Base-by-base conservation (phyloP, 2,113 vertebrate species). In the Thamnaconus septentrionalis region DNA sequence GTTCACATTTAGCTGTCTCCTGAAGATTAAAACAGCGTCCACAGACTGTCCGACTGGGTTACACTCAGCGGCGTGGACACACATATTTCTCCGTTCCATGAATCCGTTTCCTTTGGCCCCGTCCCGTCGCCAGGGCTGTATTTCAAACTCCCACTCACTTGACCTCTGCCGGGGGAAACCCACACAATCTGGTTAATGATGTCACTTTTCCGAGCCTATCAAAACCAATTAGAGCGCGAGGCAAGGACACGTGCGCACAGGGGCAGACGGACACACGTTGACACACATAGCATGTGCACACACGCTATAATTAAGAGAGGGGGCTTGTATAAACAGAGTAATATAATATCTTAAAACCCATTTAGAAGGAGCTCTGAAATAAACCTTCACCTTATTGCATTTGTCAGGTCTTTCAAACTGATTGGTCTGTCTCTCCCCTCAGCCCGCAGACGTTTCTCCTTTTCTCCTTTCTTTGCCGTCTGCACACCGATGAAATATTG, bases 151-250 rank as follows among this genome's bases (percentile, higher is more conserved):
- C 78, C 87, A 71, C 72, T 79, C 56, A 51, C 81, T 83, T 80
- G 85, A 90, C 81, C 85, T 78, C 73, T 58, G 62, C 56, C 62
- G 62, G 66, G 72, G 83, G 89, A 31, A 31, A 87, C 71, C 77
- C 79, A 90, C 64, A 76, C 80, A 69, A 83, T 85, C 83, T 85
- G 76, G 76, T 84, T 31, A 74, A 86, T 90, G 86, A 89, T 88
- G 84, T 86, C 82, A 88, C 83, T 88, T 91, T 90, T 91, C 90
- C 81, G 75, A 88, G 71, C 64, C 88, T 67, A 87, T 91, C 84
- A 88, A 56, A 78, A 69, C 64, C 88, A 90, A 90, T 91, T 87
- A 89, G 71, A 42, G 69, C 76, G 51, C 52, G 50, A 45, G 65
- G n/a, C 72, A 66, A 81, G 82, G 82, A 81, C 84, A 55, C 67